Evolutionary conservation across 2,888 invertebrate genomes (phyloP), one percentile per base, ranked within the genome.

Genomic region (Lasius platythorax): DNA sequence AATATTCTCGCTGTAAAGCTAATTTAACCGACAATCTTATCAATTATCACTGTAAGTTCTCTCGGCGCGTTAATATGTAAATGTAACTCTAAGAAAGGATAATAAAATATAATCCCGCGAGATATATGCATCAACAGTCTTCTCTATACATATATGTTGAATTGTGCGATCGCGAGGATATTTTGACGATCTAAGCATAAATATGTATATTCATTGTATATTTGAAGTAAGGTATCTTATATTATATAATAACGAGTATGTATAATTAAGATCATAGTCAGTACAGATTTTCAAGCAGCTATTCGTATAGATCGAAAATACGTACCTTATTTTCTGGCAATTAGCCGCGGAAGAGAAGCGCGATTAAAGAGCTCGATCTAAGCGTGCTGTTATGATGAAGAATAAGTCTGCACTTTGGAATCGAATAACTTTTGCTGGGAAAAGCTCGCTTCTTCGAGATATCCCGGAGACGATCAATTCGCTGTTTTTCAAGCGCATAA

Each of bases 131-230:
- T 81, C 61, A 18, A 81, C 50, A 81, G 46, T 46, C 37, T 46
- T 28, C 23, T 81, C 37, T 70, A 56, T 28, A 4, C 30, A 53
- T 33, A 4, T 30, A 58, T 23, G 66, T 73, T 46, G 61, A 43
- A n/a, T 81, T 72, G 46, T 72, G 46, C 23, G 12, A 50, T 83
- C 86, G 85, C 90, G 93, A 91, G 92, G 91, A 93, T 92, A 90
- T 93, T 94, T 92, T 93, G 91, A 92, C 93, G 93, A 91, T 93
- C 91, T 87, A 92, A 93, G 92, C 93, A 92, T 92, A 92, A 89
- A 92, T 37, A 37, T 94, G 94, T 94, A 94, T 94, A 94, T 94
- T 93, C 91, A 93, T 92, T 94, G 93, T 94, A 93, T 92, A 94
- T 94, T 92, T 92, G 93, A 89, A 87, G 84, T 92, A 93, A 91